These are phyloP conservation scores for Drosophila kokeensis DNA, from an alignment of 2,888 invertebrate species.

Conservation along the genomic window DNA sequence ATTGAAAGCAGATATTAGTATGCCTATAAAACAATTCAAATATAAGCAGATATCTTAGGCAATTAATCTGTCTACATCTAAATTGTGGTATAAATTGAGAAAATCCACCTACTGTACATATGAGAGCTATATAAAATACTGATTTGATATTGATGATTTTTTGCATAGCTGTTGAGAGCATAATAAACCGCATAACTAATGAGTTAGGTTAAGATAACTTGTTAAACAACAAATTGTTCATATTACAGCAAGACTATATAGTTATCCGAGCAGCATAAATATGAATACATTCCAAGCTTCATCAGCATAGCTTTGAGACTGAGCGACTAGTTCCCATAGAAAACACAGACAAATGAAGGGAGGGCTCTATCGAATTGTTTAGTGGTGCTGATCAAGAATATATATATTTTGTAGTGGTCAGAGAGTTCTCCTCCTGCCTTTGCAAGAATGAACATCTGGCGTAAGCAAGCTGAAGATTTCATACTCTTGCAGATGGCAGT, in stretches of 20 bases:
- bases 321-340: too few species aligned
- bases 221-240: not conserved
- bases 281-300: not conserved
- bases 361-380: not conserved
- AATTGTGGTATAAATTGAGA: not conserved
- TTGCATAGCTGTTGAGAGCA: not conserved
- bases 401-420: not conserved
- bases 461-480: fast-evolving
- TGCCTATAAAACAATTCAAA: not conserved
- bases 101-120: not conserved
- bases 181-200: fast-evolving
- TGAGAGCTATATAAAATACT: not conserved
- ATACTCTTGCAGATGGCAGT: not conserved
- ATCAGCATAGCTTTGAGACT: not conserved
- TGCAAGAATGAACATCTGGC: fast-evolving
- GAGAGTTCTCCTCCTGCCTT: not conserved
- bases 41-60: not conserved
- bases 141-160: not conserved
- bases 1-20: not conserved
- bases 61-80: not conserved
- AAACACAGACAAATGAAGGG: fast-evolving
- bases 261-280: not conserved
- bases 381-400: not conserved
- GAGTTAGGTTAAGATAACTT: not conserved
- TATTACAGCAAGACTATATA: not conserved